A percentile compares a stretch with the other conserved stretches of the same genome.
Evolutionary conservation across 2,797 vertebrate genomes (phyloP).

Genomic region (Hyperoplus lanceolatus): DNA sequence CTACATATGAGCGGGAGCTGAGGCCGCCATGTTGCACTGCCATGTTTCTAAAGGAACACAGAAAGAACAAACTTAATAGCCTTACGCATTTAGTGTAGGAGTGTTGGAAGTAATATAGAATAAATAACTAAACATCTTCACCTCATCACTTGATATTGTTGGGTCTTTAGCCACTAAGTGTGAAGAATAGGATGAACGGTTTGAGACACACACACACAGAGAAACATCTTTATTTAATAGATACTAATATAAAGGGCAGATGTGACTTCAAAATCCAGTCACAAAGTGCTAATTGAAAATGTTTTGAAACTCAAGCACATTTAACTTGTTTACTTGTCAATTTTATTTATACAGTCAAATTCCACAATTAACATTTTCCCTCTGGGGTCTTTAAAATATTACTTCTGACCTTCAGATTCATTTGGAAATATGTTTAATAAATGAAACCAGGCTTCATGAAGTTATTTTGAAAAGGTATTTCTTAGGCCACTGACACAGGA

Average conservation of each 20-base stretch:
- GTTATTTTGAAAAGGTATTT: background rate
- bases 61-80: too few species aligned
- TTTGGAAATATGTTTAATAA: background rate
- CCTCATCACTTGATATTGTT: too few species aligned
- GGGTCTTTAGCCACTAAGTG: too few species aligned
- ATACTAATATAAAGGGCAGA: background rate
- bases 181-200: too few species aligned
- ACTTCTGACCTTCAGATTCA: background rate
- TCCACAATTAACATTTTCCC: too few species aligned
- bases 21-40: too few species aligned
- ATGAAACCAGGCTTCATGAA: background rate
- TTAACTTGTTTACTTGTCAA: background rate
- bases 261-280: background rate
- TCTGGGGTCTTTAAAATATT: background rate
- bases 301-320: background rate
- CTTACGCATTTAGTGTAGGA: too few species aligned
- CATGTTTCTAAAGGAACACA: too few species aligned
- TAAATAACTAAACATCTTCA: too few species aligned
- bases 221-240: background rate
- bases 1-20: too few species aligned
- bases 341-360: background rate
- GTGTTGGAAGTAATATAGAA: too few species aligned
- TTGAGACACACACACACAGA: too few species aligned
- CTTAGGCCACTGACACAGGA: background rate
- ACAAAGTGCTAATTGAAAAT: background rate